phyloP scores from a whole-genome alignment of 2,113 vertebrate species.

The Chaetorhynchus papuensis region DNA sequence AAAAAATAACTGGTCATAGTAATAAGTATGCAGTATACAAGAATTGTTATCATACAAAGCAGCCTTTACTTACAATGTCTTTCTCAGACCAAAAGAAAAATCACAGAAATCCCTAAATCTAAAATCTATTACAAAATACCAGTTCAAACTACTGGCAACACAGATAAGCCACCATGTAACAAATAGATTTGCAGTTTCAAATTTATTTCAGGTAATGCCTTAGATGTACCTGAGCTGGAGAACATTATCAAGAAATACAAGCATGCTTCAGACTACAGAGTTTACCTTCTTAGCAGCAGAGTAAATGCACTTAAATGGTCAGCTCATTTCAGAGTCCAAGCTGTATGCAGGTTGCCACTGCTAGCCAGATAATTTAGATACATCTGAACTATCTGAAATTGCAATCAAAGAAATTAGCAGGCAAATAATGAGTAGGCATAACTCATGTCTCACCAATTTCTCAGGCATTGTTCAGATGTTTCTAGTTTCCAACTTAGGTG shows the following conservation, averaged over 20 bases:
- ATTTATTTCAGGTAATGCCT: background rate
- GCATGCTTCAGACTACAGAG: background rate
- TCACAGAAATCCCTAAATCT: background rate
- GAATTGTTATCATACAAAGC: background rate
- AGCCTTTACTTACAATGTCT: background rate
- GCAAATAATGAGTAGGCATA: background rate
- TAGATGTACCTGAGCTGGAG: background rate
- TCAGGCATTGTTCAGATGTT: background rate
- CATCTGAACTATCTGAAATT: background rate
- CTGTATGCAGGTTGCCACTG: background rate
- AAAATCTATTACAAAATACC: background rate
- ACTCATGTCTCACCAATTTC: background rate
- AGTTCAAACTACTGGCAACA: background rate
- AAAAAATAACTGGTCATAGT: background rate
- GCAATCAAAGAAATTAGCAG: background rate
- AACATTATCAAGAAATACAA: background rate
- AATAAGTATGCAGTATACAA: background rate
- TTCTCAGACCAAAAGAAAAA: background rate
- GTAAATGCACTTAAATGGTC: background rate
- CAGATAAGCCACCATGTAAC: background rate
- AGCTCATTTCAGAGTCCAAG: background rate
- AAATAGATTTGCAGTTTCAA: background rate
- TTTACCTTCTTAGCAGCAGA: background rate
- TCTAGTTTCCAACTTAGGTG: background rate
- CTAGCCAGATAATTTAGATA: background rate